These are phyloP conservation scores for Sebastes nivosus DNA, from an alignment of 2,797 vertebrate genomes.

Conservation along the genomic window DNA sequence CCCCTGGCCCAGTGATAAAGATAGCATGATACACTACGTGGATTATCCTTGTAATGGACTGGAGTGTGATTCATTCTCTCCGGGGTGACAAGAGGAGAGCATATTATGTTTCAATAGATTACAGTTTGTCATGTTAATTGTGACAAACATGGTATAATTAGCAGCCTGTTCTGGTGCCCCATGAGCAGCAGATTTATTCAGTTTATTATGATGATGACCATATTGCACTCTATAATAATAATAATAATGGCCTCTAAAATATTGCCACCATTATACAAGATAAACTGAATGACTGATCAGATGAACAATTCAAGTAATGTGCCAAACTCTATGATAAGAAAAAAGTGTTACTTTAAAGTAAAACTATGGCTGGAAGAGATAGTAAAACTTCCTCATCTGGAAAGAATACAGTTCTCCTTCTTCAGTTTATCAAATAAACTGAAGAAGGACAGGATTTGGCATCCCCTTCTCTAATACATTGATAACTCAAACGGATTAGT, in stretches of 20 bases:
- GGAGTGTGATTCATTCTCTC: constrained; percentile 71
- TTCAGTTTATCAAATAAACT: too few relatives aligned
- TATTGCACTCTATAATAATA: background rate
- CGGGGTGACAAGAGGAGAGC: constrained; percentile 47
- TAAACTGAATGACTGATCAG: background rate
- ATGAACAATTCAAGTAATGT: background rate
- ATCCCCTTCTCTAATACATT: background rate
- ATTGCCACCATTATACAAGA: background rate
- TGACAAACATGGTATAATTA: constrained; percentile 25
- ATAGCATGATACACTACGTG: constrained; percentile 79
- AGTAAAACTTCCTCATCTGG: too few relatives aligned
- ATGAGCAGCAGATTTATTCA: constrained; percentile 2
- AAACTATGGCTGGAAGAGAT: too few relatives aligned
- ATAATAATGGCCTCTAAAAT: background rate
- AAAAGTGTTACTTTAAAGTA: background rate
- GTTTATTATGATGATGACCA: background rate
- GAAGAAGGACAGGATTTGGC: background rate
- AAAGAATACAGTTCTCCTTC: too few relatives aligned
- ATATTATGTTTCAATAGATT: constrained; percentile 57
- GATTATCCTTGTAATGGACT: constrained; percentile 76
- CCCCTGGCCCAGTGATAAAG: constrained; percentile 77
- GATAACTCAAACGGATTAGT: background rate
- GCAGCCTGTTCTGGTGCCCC: constrained; percentile 5
- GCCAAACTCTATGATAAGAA: background rate
- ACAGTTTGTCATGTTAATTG: constrained; percentile 41